These are phyloP conservation scores for Drosophila kepulauana DNA, from an alignment of 1,140 invertebrate species.

Conservation along the genomic window DNA sequence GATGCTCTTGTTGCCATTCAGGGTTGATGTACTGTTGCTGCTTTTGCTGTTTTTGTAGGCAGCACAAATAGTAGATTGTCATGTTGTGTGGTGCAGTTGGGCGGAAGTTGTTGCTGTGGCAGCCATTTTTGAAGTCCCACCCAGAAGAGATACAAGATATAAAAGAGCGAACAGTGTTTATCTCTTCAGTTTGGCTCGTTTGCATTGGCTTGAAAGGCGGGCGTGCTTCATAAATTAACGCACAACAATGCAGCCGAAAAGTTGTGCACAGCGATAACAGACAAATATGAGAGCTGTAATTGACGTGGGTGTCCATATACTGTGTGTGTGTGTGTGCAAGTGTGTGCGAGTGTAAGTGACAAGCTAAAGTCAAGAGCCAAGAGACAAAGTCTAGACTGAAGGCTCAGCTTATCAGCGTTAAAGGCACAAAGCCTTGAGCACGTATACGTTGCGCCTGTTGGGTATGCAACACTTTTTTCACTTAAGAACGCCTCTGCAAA, in stretches of 20 bases:
- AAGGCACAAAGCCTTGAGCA: conserved; percentile 61
- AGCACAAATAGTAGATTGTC: conserved; percentile 55
- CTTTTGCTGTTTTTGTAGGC: conserved; percentile 23
- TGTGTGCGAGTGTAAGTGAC: neutral
- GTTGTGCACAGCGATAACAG: conserved; percentile 1
- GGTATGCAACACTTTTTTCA: conserved; percentile 53
- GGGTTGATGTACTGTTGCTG: conserved; percentile 44
- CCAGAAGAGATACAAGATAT: neutral
- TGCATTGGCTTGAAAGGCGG: neutral
- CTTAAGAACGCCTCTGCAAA: conserved; percentile 22
- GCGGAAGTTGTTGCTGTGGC: conserved; percentile 69
- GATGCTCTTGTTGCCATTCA: conserved; percentile 49
- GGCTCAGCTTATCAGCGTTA: conserved; percentile 34
- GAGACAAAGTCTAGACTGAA: conserved; percentile 20
- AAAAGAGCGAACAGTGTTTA: conserved; percentile 7
- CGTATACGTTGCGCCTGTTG: conserved; percentile 38
- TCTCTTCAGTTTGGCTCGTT: conserved; percentile 27
- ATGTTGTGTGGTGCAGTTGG: conserved; percentile 73
- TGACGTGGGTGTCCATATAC: neutral
- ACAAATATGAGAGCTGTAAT: conserved; percentile 1
- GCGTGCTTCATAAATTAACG: conserved; percentile 48
- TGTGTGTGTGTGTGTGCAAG: neutral
- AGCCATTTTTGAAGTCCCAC: conserved; percentile 43
- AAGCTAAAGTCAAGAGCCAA: neutral
- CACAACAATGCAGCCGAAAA: conserved; percentile 49